A percentile compares a stretch with the other conserved stretches of the same genome.
phyloP scores from a whole-genome alignment of 2,797 vertebrate species.

The Rhodeus uyekii region DNA sequence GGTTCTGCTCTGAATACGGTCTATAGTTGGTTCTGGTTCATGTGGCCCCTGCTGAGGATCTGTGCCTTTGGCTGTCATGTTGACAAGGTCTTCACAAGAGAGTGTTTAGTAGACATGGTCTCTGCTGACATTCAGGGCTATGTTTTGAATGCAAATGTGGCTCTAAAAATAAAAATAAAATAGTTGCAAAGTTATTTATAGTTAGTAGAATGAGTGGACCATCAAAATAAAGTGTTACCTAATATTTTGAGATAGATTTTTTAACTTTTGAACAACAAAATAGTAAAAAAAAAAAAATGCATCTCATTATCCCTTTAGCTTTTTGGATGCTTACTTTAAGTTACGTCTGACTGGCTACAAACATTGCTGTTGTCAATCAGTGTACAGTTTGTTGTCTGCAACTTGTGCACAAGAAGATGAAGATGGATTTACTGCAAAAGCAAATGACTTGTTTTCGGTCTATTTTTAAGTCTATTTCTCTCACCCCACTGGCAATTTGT shows the following conservation, averaged over 20 bases:
- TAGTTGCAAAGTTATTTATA: not conserved
- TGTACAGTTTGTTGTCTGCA: not conserved
- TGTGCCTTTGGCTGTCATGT: no score
- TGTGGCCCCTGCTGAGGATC: no score
- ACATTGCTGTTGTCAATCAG: not conserved
- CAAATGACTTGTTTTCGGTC: not conserved
- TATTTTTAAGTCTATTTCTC: not conserved
- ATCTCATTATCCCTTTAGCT: not conserved
- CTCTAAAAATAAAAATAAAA: no score
- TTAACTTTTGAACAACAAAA: not conserved
- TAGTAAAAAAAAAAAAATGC: not conserved
- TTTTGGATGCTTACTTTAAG: not conserved
- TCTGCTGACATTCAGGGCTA: no score
- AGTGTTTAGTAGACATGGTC: no score
- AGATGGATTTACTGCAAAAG: not conserved
- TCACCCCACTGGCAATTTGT: not conserved
- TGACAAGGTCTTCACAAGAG: no score
- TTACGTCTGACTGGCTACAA: not conserved
- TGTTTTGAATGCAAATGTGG: no score
- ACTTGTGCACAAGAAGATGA: not conserved
- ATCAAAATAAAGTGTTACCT: not conserved
- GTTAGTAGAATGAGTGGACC: not conserved
- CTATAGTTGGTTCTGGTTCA: no score
- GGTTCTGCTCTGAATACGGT: no score
- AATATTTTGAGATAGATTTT: not conserved